phyloP scores from a whole-genome alignment of 2,888 invertebrate species.

The Drepana falcataria region DNA sequence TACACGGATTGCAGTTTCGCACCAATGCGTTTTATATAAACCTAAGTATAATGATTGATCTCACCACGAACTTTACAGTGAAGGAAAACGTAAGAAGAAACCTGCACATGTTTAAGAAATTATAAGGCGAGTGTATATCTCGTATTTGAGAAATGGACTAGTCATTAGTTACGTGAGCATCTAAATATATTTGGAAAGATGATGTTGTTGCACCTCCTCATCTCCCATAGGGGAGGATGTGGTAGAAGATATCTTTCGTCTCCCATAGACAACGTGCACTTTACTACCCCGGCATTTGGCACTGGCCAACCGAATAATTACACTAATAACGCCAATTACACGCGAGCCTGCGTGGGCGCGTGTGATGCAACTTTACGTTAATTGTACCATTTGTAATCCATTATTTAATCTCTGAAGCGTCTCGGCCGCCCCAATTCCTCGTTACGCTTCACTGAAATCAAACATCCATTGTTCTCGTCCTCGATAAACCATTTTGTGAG shows the following conservation, averaged over 20 bases:
- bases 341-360: conserved; percentile 44
- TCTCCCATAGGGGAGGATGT: too few relatives aligned
- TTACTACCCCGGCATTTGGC: conserved; percentile 16
- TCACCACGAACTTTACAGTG: too few relatives aligned
- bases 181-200: too few relatives aligned
- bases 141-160: too few relatives aligned
- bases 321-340: conserved; percentile 63
- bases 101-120: too few relatives aligned
- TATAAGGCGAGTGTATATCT: too few relatives aligned
- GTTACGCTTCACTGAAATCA: conserved; percentile 22
- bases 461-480: conserved; percentile 26
- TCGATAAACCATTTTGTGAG: conserved; percentile 4
- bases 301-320: conserved; percentile 52
- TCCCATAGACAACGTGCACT: neutral
- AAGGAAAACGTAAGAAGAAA: too few relatives aligned
- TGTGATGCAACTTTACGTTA: conserved; percentile 43
- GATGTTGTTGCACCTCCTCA: too few relatives aligned
- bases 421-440: conserved; percentile 28
- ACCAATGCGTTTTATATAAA: too few relatives aligned
- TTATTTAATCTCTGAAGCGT: conserved; percentile 44
- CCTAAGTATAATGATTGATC: too few relatives aligned
- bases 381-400: conserved; percentile 23
- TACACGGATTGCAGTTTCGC: too few relatives aligned
- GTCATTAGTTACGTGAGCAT: too few relatives aligned
- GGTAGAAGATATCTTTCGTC: neutral